Conservation (phyloP, 2,113 vertebrate species). For the Heterochromis multidens region DNA sequence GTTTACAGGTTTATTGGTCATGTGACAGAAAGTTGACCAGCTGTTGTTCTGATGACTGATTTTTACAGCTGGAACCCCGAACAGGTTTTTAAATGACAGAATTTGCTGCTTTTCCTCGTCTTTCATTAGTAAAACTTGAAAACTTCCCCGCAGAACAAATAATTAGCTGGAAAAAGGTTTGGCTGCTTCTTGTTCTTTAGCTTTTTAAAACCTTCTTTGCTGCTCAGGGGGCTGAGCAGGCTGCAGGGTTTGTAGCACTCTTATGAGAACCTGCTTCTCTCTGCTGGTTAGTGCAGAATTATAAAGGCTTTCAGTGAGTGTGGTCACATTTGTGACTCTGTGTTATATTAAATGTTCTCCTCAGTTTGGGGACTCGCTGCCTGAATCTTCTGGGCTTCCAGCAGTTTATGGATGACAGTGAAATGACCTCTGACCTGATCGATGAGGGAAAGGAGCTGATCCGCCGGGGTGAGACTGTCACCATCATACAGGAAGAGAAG, state of each 20-base stretch:
- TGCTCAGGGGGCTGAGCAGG: not conserved
- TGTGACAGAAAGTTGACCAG: not conserved
- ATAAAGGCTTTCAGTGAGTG: not conserved
- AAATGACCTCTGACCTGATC: slow-evolving; percentile 96
- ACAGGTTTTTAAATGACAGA: not conserved
- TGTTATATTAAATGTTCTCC: not conserved
- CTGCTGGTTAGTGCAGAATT: not conserved
- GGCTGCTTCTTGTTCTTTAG: no score
- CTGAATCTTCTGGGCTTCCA: slow-evolving; percentile 97
- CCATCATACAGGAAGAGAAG: not conserved
- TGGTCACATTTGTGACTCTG: not conserved
- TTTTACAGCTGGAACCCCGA: not conserved
- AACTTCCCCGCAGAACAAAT: not conserved
- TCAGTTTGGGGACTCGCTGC: slow-evolving; percentile 93
- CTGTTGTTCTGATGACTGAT: not conserved
- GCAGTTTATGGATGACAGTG: slow-evolving; percentile 95
- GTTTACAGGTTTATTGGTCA: not conserved
- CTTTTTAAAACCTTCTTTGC: not conserved
- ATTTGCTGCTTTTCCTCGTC: not conserved
- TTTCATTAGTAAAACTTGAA: not conserved
- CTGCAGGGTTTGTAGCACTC: not conserved
- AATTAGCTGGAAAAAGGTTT: not conserved
- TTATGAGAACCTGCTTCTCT: not conserved
- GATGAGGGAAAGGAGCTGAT: slow-evolving; percentile 97
- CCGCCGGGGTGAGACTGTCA: slow-evolving; percentile 78